Evolutionary conservation across 2,797 vertebrate genomes (phyloP), one percentile per base, ranked within the genome.

Genomic region (Poecilia picta): DNA sequence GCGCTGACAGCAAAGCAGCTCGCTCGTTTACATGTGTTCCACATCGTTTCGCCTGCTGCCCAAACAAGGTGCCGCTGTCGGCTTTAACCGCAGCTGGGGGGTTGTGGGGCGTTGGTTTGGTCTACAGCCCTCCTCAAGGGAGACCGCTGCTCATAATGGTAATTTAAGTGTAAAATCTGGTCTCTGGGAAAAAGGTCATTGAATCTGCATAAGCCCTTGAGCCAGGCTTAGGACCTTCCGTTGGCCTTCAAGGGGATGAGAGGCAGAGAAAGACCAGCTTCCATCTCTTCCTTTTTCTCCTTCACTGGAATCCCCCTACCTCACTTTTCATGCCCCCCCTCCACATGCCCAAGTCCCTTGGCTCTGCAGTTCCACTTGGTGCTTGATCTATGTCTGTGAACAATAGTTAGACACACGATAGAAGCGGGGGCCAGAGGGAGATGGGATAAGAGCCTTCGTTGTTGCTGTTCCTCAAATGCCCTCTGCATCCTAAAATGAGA

Each of bases 81-180:
- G 96, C 97, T 97, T 97, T 96, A 97, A 97, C 96, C 96, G 96
- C 92, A 93, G 91, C 92, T 90, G 89, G 92, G 95, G 89, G 51
- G 51, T 51, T 2, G 0, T 1, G 47, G 20, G 18, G 95, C 86
- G 80, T 84, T 86, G 81, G 82, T 87, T 87, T 83, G 87, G 88
- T 92, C 84, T 12, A 49, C 64, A 53, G 73, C n/a, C 86, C 94
- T 45, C 96, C 97, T 95, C 71, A 92, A 91, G 97, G 96, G 96
- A 96, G 88, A 88, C 89, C 85, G 74, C 79, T 89, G 94, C 94
- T 97, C 95, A 71, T 97, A 97, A 97, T 97, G 96, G 96, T 96
- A 98, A 98, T 98, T 97, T 98, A 96, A 97, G 96, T 97, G 96
- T 97, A 97, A 98, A 97, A 97, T 97, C 96, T 97, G 95, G 95